Base-by-base conservation (phyloP, 2,888 invertebrate species). In the Orthosia incerta region DNA sequence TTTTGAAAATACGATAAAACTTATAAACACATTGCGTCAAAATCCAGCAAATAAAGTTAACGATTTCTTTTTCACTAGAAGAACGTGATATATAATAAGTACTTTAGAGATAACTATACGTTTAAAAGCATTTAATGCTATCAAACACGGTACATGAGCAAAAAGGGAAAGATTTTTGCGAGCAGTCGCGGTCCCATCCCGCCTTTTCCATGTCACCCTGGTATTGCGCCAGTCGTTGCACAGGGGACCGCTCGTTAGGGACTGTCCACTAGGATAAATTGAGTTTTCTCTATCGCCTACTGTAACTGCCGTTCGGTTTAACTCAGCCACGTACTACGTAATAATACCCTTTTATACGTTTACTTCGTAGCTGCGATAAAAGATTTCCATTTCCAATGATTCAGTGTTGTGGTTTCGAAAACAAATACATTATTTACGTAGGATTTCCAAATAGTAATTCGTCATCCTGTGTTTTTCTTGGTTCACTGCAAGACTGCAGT, bases 131-230 rank as follows among this genome's bases (percentile, higher is more conserved):
- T 79, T 77, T 64, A 78, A 63, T 74, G 71, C 60, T 67, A 80
- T 70, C 67, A 69, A 73, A 77, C 73, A 65, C 57, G 62, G 65
- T 69, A 75, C 48, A 70, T 80, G 78, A 48, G 74, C 74, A 71
- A 80, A 83, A 83, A 83, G 67, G 55, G 72, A 85, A n/a, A 85
- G 87, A 89, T 89, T 90, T 89, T 89, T 84, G 87, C 88, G 84
- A 83, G 81, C 86, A 87, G 88, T 86, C 86, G 83, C 86, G 80
- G 85, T 83, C 78, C 76, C 73, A 87, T 76, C 89, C 93, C 94
- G 95, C 95, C 95, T 91, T 92, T 95, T 94, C 88, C 93, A 82
- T 95, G 95, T 95, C 87, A 77, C 80, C 61, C 76, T 82, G 84
- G 88, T 88, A 89, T 90, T 90, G 89, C 87, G 88, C 79, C 83